Percentiles rank a stretch among this genome's conserved stretches.
phyloP scores from a whole-genome alignment of 2,888 invertebrate species.

The Drosophila gaucha region DNA sequence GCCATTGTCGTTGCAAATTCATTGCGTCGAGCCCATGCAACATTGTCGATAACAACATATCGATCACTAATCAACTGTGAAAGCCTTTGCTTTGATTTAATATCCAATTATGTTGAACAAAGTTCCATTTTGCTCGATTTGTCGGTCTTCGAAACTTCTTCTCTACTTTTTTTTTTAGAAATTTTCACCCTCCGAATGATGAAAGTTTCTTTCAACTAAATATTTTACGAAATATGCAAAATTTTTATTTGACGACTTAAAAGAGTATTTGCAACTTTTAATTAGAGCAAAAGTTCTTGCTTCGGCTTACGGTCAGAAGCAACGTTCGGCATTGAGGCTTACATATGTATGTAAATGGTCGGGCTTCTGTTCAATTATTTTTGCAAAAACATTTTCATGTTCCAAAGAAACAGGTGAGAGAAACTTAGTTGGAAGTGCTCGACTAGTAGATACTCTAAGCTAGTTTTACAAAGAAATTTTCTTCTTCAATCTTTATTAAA shows the following conservation, averaged over 20 bases:
- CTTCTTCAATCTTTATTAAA: no score
- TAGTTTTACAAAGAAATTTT: no score
- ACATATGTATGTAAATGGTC: background rate
- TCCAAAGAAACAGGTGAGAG: background rate
- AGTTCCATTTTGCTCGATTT: no score
- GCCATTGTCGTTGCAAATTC: background rate
- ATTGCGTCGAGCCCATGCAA: background rate
- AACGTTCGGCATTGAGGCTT: background rate
- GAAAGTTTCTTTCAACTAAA: background rate
- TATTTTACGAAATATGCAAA: background rate
- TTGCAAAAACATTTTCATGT: slow-evolving; percentile 8
- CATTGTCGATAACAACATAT: slow-evolving; percentile 22
- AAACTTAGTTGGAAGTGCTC: background rate
- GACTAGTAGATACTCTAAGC: background rate
- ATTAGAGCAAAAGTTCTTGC: slow-evolving; percentile 1
- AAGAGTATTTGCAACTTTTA: slow-evolving; percentile 5
- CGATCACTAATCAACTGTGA: slow-evolving; percentile 17
- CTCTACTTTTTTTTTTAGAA: no score
- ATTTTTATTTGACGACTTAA: background rate
- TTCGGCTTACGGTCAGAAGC: no score
- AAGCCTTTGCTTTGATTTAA: slow-evolving; percentile 1
- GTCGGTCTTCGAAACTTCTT: no score
- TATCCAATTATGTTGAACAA: slow-evolving; percentile 3
- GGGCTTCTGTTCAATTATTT: background rate
- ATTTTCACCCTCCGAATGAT: no score